A percentile compares a stretch with the other conserved stretches of the same genome.
Evolutionary conservation across 53 echinoderm and acorn worm species (phyloP).

Genomic region (Pentamera pediparva): DNA sequence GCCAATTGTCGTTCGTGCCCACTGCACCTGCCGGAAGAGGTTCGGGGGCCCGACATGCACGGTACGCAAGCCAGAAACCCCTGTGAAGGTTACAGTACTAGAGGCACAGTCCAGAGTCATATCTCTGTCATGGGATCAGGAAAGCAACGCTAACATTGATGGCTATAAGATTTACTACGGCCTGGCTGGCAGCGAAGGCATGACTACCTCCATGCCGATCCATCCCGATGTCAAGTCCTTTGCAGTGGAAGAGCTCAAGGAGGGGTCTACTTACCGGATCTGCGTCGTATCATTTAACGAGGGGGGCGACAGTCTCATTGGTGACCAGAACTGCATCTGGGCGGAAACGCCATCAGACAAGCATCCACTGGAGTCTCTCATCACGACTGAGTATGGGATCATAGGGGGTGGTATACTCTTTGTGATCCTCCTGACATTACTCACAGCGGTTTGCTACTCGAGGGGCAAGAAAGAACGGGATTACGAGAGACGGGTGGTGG

Average conservation of each 20-base stretch:
- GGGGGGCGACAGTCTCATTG: slow-evolving; percentile 72
- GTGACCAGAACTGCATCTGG: slow-evolving; percentile 74
- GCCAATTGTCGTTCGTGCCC: neutral
- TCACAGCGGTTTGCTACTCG: slow-evolving; percentile 61
- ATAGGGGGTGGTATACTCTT: slow-evolving; percentile 64
- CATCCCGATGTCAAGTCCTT: slow-evolving; percentile 71
- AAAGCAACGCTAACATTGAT: slow-evolving; percentile 37
- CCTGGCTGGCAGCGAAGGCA: slow-evolving; percentile 55
- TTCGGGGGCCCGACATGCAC: slow-evolving; percentile 72
- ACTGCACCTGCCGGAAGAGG: slow-evolving; percentile 55
- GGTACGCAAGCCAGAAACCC: slow-evolving; percentile 60
- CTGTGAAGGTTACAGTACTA: slow-evolving; percentile 52
- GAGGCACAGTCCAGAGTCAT: slow-evolving; percentile 51
- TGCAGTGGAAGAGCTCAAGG: slow-evolving; percentile 65
- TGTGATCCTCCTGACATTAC: slow-evolving; percentile 39
- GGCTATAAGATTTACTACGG: slow-evolving; percentile 81
- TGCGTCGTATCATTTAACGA: slow-evolving; percentile 84
- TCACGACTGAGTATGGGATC: slow-evolving; percentile 49
- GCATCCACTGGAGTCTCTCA: slow-evolving; percentile 16
- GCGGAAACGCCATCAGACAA: slow-evolving; percentile 47
- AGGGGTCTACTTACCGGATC: slow-evolving; percentile 69
- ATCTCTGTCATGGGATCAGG: slow-evolving; percentile 60
- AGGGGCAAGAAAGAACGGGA: slow-evolving; percentile 52
- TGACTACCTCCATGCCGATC: slow-evolving; percentile 64
- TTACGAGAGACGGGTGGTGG: slow-evolving; percentile 40